Conservation (phyloP, 2,888 invertebrate species). For the Holacanthella duospinosa region DNA sequence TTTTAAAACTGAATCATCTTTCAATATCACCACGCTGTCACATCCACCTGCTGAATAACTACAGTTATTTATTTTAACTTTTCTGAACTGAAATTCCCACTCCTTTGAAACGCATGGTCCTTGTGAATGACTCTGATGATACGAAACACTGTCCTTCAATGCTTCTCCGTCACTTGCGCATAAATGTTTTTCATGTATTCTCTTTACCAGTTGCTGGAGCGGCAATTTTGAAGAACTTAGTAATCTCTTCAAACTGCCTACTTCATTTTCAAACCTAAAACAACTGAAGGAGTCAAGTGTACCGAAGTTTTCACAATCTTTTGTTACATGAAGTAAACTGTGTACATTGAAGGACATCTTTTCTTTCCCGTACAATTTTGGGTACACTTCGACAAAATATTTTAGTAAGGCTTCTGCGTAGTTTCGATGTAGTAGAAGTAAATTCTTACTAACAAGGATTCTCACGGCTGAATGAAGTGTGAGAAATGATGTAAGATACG, state of each 20-base stretch:
- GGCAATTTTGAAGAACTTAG: constrained; percentile 8
- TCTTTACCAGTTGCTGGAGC: constrained; percentile 10
- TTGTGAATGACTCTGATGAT: too few species aligned
- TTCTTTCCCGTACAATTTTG: constrained; percentile 39
- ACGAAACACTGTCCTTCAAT: too few species aligned
- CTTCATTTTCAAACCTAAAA: constrained; percentile 40
- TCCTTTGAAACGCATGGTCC: too few species aligned
- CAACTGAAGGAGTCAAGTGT: constrained; percentile 38
- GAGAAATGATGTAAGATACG: constrained; percentile 14
- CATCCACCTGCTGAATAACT: too few species aligned
- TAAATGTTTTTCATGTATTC: constrained; percentile 11
- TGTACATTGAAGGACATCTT: constrained; percentile 41
- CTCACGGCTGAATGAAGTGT: constrained; percentile 7
- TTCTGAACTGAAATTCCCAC: too few species aligned
- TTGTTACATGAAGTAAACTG: constrained; percentile 39
- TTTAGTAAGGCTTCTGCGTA: constrained; percentile 32
- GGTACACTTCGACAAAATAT: constrained; percentile 37
- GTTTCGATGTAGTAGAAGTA: constrained; percentile 12
- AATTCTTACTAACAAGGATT: not conserved
- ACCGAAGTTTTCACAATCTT: constrained; percentile 39
- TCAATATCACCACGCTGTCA: too few species aligned
- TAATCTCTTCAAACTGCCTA: constrained; percentile 32
- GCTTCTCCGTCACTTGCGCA: too few species aligned
- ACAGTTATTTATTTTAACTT: too few species aligned
- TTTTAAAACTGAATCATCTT: too few species aligned